Base-by-base conservation (phyloP, 2,113 vertebrate species). In the Sisor rabdophorus region DNA sequence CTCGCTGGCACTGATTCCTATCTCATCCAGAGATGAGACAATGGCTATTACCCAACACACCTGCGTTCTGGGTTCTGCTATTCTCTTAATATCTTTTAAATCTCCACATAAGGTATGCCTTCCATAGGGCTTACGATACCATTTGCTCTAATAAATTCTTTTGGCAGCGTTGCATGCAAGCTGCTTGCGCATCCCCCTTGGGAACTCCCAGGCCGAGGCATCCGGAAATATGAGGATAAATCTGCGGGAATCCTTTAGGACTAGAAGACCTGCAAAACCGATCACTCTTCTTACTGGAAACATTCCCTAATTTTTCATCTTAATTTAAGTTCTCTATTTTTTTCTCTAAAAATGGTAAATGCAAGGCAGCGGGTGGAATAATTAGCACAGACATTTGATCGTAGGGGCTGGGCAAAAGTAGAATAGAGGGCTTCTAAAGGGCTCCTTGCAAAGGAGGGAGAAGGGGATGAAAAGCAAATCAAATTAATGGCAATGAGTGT, bases 121-220 rank as follows among this genome's bases (percentile, higher is more conserved):
- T 93, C 91, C 91, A 91, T 90, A 90, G 91, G 91, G 92, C 90
- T 93, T 93, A 93, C 90, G 80, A 89, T 91, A 90, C 90, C 91
- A 91, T 92, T 93, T 92, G 91, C 91, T 91, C 91, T 93, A 93
- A 93, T 93, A 92, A 92, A 93, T 92, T 93, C 89, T 92, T 92
- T 92, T 93, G 92, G 92, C 92, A 92, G 86, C 69, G 85, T 76
- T 81, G 86, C 86, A 86, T 77, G 88, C 92, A 92, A 93, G 91
- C 92, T 92, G 92, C 90, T 92, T 85, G 88, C 86, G 80, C 48
- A 52, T 82, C 85, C 89, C 91, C 87, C 90, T 48, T 80, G 85
- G 77, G 79, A 84, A 85, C 68, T 24, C 64, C 22, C 80, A 83
- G 86, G 89, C 87, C 84, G 90, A 86, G 87, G 89, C 88, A 86